Conservation (phyloP, 2,797 vertebrate species). For the Lemur catta region DNA sequence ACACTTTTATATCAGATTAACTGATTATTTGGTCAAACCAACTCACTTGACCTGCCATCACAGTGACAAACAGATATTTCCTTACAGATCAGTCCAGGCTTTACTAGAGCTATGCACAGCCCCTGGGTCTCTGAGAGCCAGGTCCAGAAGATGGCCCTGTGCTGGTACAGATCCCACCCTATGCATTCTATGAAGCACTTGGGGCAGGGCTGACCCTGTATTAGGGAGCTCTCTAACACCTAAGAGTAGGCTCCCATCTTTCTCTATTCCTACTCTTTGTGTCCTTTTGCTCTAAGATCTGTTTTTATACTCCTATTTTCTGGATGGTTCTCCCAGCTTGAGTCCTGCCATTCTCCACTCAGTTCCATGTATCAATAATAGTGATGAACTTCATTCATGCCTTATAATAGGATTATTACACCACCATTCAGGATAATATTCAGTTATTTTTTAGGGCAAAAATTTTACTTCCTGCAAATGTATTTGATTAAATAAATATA, state of each 20-base stretch:
- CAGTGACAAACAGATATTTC: not conserved
- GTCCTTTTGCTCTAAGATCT: not conserved
- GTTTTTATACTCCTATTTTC: not conserved
- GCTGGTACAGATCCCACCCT: too few relatives aligned
- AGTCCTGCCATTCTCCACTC: not conserved
- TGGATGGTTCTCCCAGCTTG: not conserved
- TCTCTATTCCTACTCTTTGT: not conserved
- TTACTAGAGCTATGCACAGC: not conserved
- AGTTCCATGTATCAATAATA: not conserved
- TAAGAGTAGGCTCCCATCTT: not conserved
- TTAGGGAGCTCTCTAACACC: not conserved
- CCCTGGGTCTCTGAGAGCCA: too few relatives aligned
- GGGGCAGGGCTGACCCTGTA: not conserved
- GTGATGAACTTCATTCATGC: too few relatives aligned
- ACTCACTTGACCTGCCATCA: not conserved
- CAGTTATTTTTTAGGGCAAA: not conserved
- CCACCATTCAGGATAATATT: not conserved
- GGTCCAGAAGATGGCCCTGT: not conserved
- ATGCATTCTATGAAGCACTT: rapidly evolving
- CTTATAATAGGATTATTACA: not conserved
- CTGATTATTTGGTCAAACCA: not conserved
- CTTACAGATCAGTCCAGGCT: not conserved
- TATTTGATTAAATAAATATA: not conserved
- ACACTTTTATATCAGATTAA: not conserved
- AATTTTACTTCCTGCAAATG: not conserved